Evolutionary conservation across 2,797 vertebrate species (phyloP), one percentile per base, ranked within the genome.

Genomic region (Rhynchonycteris naso): DNA sequence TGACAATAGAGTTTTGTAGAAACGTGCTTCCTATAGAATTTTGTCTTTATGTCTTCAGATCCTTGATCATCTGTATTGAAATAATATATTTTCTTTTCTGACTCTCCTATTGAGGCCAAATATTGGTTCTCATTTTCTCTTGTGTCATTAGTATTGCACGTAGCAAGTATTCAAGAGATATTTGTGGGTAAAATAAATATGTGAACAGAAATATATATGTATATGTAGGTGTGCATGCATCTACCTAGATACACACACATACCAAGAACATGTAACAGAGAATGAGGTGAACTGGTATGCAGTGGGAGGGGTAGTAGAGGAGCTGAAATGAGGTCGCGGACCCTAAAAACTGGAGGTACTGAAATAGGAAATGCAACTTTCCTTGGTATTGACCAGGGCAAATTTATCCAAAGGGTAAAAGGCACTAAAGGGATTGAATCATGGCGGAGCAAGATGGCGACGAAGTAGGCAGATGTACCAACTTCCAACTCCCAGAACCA

Each of bases 401-500:
- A 35, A 93, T 83, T 95, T 54, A 86, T 59, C 75, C 43, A 65
- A 61, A 82, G 15, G 78, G 61, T 82, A 35, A 88, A 95, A 90
- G 59, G 11, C n/a, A n/a, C n/a, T n/a, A n/a, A n/a, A n/a, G n/a
- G n/a, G n/a, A n/a, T n/a, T n/a, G n/a, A n/a, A n/a, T n/a, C n/a
- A n/a, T n/a, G n/a, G n/a, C n/a, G n/a, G n/a, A n/a, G n/a, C n/a
- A n/a, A n/a, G n/a, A n/a, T n/a, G n/a, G n/a, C n/a, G n/a, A n/a
- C n/a, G n/a, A n/a, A n/a, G n/a, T n/a, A n/a, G n/a, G n/a, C n/a
- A n/a, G n/a, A n/a, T n/a, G n/a, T n/a, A n/a, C n/a, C n/a, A n/a
- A n/a, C n/a, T n/a, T n/a, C n/a, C n/a, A n/a, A n/a, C n/a, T n/a
- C n/a, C n/a, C n/a, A n/a, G n/a, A n/a, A n/a, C n/a, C n/a, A n/a